Conservation (phyloP, 2,113 vertebrate genomes). For the Petrocephalus microphthalmus region DNA sequence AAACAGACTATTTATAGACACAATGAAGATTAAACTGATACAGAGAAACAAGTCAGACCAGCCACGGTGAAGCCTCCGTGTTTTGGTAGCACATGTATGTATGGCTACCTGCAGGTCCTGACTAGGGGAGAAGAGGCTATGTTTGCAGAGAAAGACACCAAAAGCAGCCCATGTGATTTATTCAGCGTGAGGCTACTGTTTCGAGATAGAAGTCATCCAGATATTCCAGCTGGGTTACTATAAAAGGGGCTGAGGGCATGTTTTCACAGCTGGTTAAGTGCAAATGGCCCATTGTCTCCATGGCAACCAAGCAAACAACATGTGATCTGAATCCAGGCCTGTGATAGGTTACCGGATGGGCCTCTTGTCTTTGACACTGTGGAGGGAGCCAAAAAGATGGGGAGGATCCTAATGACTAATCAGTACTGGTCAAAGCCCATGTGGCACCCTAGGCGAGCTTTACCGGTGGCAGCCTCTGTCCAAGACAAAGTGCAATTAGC, state of each 20-base stretch:
- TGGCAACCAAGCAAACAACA: neutral
- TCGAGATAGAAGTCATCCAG: constrained; percentile 1
- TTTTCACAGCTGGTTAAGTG: constrained; percentile 11
- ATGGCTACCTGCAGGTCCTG: neutral
- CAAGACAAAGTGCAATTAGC: neutral
- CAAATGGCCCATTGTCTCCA: neutral
- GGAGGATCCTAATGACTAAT: neutral
- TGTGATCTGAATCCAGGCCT: neutral
- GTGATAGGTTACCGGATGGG: neutral
- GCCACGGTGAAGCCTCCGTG: too few species aligned
- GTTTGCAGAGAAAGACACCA: neutral
- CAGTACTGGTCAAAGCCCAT: neutral
- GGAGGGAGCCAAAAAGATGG: neutral
- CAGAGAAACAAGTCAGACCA: neutral
- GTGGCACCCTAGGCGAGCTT: neutral
- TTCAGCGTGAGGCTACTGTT: neutral
- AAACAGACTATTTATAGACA: neutral
- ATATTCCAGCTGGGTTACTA: constrained; percentile 19
- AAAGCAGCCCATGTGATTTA: neutral
- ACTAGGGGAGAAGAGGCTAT: neutral
- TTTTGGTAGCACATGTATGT: neutral
- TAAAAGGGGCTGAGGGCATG: neutral
- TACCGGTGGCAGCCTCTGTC: neutral
- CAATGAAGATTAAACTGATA: neutral
- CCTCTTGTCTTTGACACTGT: constrained; percentile 16